These are phyloP conservation scores for Hydropsyche betteni DNA, from an alignment of 2,888 invertebrate genomes.

Conservation along the genomic window DNA sequence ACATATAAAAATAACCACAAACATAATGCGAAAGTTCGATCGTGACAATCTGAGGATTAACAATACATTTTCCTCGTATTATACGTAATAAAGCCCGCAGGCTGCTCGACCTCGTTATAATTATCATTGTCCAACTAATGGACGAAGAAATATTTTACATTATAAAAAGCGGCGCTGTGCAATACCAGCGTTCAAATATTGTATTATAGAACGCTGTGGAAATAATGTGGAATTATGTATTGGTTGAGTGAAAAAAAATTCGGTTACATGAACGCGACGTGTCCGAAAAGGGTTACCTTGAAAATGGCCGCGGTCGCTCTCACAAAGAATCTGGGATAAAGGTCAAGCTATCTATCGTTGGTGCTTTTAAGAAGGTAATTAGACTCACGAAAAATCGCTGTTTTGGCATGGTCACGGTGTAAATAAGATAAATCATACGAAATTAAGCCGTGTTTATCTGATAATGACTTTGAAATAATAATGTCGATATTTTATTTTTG, in stretches of 20 bases:
- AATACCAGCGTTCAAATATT: background rate
- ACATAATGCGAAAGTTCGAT: no score
- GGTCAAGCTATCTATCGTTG: background rate
- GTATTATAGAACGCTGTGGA: no score
- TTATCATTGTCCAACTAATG: conserved; percentile 20
- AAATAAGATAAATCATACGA: no score
- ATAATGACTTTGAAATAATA: no score
- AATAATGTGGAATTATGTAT: conserved; percentile 4
- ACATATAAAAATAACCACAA: no score
- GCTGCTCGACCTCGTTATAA: conserved; percentile 11
- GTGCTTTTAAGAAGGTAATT: conserved; percentile 1
- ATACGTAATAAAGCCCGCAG: background rate
- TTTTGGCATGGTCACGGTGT: background rate
- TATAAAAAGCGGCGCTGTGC: background rate
- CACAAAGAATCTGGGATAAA: conserved; percentile 22
- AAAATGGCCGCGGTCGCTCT: background rate
- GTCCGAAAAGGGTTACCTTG: conserved; percentile 20
- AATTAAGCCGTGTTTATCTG: no score
- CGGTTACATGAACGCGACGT: background rate
- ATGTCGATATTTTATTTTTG: no score
- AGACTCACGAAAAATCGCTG: conserved; percentile 9
- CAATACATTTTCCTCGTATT: background rate
- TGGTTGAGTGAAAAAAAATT: conserved; percentile 2
- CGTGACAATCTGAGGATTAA: background rate
- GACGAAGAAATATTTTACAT: background rate